A percentile compares a stretch with the other conserved stretches of the same genome.
Evolutionary conservation across 2,113 vertebrate genomes (phyloP).

Genomic region (Egretta garzetta): DNA sequence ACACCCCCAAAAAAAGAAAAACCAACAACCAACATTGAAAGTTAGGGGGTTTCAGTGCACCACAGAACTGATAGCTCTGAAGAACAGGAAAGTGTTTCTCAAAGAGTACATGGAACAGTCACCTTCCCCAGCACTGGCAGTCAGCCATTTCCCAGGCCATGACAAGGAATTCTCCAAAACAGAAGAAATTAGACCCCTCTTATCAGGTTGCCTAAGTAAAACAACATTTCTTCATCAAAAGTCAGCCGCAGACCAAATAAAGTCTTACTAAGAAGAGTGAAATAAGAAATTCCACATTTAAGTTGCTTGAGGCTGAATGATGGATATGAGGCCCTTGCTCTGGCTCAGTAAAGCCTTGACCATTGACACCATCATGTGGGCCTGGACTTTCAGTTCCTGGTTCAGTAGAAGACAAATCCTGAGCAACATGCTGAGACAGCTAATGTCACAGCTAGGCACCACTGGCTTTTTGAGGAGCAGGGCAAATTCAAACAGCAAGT

Average conservation of each 20-base stretch:
- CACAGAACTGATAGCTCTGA: not conserved
- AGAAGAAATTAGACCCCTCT: not conserved
- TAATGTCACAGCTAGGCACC: not conserved
- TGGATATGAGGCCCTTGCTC: not conserved
- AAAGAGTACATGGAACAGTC: not conserved
- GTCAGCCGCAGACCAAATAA: not conserved
- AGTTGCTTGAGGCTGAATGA: not conserved
- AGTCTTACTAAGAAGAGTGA: not conserved
- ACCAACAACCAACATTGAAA: not conserved
- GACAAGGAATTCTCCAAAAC: not conserved
- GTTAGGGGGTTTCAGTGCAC: not conserved
- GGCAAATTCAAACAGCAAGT: not conserved
- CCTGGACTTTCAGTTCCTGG: not conserved
- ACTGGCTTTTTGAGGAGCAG: not conserved
- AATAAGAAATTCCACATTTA: not conserved
- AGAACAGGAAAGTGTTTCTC: not conserved
- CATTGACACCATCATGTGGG: accelerated
- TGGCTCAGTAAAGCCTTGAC: not conserved
- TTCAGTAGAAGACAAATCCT: not conserved
- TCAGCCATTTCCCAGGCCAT: not conserved
- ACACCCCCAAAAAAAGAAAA: not conserved
- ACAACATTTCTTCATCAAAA: not conserved
- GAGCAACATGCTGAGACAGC: not conserved
- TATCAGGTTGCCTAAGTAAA: not conserved
- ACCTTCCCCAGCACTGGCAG: not conserved